Evolutionary conservation across 2,113 vertebrate species (phyloP), one percentile per base, ranked within the genome.

Genomic region (Lepidiolamprologus cunningtoni): DNA sequence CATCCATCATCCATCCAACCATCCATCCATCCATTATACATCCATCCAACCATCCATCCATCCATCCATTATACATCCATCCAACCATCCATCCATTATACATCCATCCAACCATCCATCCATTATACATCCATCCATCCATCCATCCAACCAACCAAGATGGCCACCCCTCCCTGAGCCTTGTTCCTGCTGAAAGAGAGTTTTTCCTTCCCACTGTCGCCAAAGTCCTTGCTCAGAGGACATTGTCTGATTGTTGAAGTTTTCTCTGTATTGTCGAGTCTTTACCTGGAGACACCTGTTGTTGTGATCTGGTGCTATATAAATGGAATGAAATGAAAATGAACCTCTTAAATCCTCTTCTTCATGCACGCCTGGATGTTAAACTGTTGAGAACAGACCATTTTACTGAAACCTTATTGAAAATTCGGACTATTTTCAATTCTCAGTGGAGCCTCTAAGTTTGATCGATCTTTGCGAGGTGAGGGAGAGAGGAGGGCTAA

Each of bases 31-130:
- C 3, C 17, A 19, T 31, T 2, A 28, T 28, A 28, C 16, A 42
- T 0, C 6, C 6, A 45, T 2, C 47, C 28, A 31, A 2, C 5
- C 17, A 19, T 3, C 50, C 50, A 9, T 2, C 19, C 53, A 26
- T 0, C 13, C 5, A 13, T 2, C 23, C 26, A 26, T 4, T 2
- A 28, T 28, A 23, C 23, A 26, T 0, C 42, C 13, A 45, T 1
- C 13, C 42, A 16, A 1, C 13, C 13, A 4, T 2, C 6, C 14
- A 47, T 26, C 23, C 23, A 23, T 23, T 23, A 23, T 23, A 23
- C 40, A 12, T 0, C 14, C 14, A 47, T 0, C 3, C 17, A 19
- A 0, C 9, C 16, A 42, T 0, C 6, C 6, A 45, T 2, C 47
- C 28, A 31, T 31, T 5, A 28, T 28, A 28, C 14, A 50, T 1